Base-by-base conservation (phyloP, 2,113 vertebrate genomes). In the Struthio camelus region DNA sequence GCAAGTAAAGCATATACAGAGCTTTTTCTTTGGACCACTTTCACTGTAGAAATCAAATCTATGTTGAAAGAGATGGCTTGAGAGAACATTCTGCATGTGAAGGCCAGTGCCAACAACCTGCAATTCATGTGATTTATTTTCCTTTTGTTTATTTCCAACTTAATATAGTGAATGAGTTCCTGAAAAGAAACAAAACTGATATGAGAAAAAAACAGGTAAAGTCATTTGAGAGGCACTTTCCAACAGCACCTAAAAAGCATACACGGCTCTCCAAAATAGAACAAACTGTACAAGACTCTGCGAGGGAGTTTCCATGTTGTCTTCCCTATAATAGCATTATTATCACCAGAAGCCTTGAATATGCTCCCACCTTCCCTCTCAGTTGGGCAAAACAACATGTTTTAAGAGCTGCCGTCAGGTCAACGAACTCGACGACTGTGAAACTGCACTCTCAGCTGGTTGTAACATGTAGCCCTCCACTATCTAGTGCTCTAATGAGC, bases 171-270 rank as follows among this genome's bases (percentile, higher is more conserved):
- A 85, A 92, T 82, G 36, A 97, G 96, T 96, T 96, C 67, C 95
- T 95, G 96, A 96, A 97, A 93, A 87, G 77, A 97, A 97, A 94
- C 44, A 96, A 93, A 96, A 94, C 53, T 72, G 93, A 38, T n/a
- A 86, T 38, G 84, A 95, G 84, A 85, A 94, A 90, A 93, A 97
- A 75, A 93, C 40, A 86, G 88, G 75, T 88, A 91, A 89, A 81
- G 82, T 93, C 22, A 93, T 91, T 97, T 93, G 82, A 90, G 88
- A 97, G 56, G 78, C 69, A 85, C 79, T 75, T 96, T 93, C 78
- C 25, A 92, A 89, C 80, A 73, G 40, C 80, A 95, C 70, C 88
- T 82, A 87, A 90, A 96, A 97, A 79, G 34, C 36, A 54, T 54
- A 58, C 4, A 3, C 5, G 32, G 93, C 50, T 86, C 82, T 96